phyloP scores from a whole-genome alignment of 2,797 vertebrate species.

The Eulemur mongoz region DNA sequence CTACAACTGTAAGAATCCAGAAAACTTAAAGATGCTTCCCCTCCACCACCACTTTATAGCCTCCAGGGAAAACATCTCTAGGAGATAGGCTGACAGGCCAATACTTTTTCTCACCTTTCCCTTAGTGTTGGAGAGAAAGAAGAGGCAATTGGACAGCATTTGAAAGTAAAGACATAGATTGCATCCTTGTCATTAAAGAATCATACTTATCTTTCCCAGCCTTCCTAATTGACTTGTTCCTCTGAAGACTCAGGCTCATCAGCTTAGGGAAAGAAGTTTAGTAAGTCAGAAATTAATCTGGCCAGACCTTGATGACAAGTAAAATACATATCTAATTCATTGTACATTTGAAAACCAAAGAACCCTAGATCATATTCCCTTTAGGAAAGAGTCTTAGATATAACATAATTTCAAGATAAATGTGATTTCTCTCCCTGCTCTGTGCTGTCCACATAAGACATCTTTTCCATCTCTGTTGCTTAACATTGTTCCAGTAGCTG shows the following conservation, averaged over 20 bases:
- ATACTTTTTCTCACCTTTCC: background rate
- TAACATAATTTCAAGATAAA: conserved; percentile 23
- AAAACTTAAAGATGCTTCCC: background rate
- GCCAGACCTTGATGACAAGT: background rate
- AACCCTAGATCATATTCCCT: background rate
- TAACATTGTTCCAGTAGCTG: background rate
- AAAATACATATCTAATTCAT: background rate
- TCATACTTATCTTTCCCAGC: background rate
- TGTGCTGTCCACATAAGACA: background rate
- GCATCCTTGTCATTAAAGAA: background rate
- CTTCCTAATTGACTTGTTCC: background rate
- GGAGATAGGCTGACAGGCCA: background rate
- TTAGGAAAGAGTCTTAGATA: background rate
- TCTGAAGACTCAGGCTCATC: background rate
- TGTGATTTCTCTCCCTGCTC: background rate
- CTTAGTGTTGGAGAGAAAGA: background rate
- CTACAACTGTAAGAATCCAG: background rate
- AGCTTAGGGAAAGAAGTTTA: background rate
- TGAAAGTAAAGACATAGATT: background rate
- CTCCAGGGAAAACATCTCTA: background rate
- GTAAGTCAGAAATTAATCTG: background rate
- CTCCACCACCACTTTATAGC: background rate
- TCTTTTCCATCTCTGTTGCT: conserved; percentile 3
- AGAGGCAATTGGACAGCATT: background rate
- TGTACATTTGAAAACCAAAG: background rate